Conservation (phyloP, 2,888 invertebrate species). For the Agrotis clavis region DNA sequence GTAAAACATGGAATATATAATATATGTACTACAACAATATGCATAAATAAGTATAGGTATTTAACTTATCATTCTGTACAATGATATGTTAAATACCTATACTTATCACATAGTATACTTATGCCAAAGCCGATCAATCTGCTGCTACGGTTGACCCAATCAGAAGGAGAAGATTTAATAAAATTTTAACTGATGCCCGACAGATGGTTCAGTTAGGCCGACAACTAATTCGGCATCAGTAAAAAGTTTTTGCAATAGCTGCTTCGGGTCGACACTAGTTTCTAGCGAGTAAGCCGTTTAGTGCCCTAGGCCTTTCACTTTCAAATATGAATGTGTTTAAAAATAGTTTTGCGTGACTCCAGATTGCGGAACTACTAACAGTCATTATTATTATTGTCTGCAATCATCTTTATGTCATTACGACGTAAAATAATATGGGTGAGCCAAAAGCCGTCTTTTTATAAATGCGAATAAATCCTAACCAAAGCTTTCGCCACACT, state of each 20-base stretch:
- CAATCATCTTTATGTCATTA: background rate
- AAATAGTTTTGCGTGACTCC: constrained; percentile 2
- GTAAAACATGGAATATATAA: background rate
- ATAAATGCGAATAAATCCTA: background rate
- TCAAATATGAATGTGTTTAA: background rate
- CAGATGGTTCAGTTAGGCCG: no score
- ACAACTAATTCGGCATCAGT: no score
- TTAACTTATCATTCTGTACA: background rate
- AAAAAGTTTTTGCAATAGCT: no score
- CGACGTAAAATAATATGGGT: background rate
- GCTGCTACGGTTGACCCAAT: no score
- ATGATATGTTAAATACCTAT: no score
- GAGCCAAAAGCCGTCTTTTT: background rate
- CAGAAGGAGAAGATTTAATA: no score
- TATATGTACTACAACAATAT: background rate
- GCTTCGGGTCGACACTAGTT: no score
- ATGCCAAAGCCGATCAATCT: no score
- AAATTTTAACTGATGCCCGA: no score
- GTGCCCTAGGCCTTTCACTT: background rate
- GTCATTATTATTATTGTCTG: background rate
- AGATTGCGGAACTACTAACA: background rate
- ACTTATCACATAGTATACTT: no score
- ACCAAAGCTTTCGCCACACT: no score
- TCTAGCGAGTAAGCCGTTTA: background rate
- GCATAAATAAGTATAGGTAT: background rate